Conservation (phyloP, 2,797 vertebrate species). For the Euphonia xanthogaster region DNA sequence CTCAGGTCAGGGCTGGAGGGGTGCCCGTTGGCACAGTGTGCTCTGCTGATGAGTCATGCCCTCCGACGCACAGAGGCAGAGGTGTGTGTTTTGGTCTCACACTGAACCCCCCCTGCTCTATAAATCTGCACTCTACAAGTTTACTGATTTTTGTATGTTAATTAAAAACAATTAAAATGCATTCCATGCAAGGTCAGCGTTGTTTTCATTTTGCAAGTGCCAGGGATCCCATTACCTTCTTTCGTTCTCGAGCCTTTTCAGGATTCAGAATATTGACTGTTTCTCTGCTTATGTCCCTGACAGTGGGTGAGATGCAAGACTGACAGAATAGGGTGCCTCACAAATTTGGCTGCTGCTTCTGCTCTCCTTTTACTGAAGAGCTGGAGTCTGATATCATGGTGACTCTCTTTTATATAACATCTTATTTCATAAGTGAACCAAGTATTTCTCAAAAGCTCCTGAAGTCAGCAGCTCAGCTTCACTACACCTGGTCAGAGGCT, state of each 20-base stretch:
- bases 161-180: not conserved
- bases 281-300: not conserved
- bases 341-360: not conserved
- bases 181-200: not conserved
- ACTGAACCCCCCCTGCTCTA: not conserved
- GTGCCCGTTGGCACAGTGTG: accelerated
- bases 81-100: not conserved
- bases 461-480: not conserved
- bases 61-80: not conserved
- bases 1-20: not conserved
- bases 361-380: not conserved
- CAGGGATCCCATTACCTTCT: not conserved
- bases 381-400: not conserved
- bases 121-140: not conserved
- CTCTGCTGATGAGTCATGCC: not conserved
- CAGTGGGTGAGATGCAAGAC: not conserved
- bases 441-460: not conserved
- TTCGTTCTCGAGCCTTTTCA: not conserved
- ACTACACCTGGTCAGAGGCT: not conserved
- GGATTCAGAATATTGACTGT: not conserved
- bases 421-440: not conserved
- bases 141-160: not conserved
- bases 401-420: not conserved
- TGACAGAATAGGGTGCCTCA: not conserved
- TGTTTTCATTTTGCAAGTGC: not conserved